These are phyloP conservation scores for Odontophorus gujanensis DNA, from an alignment of 2,113 vertebrate species.

Conservation along the genomic window DNA sequence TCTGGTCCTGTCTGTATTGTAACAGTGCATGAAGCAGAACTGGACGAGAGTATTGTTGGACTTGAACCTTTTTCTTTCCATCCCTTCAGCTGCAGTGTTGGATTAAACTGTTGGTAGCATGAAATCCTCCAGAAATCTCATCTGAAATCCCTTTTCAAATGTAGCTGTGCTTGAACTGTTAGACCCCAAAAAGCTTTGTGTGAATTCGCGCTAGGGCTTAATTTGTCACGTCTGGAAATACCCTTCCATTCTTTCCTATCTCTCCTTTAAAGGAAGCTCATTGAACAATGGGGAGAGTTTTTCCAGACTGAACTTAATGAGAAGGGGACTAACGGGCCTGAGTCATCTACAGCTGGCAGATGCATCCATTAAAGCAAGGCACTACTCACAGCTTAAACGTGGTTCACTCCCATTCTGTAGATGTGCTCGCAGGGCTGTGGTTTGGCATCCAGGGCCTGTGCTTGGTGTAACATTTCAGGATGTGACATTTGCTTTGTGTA, in stretches of 20 bases:
- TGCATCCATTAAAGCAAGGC: neutral
- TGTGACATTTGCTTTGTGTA: neutral
- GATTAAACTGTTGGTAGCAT: neutral
- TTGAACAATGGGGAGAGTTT: neutral
- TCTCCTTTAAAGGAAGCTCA: slow-evolving; percentile 28
- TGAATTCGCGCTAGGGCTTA: neutral
- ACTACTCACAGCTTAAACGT: slow-evolving; percentile 29
- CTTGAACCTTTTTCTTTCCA: neutral
- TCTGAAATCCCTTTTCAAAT: neutral
- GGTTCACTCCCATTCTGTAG: slow-evolving; percentile 9
- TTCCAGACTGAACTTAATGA: neutral
- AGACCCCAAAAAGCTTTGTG: neutral
- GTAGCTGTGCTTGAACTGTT: neutral
- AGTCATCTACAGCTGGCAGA: slow-evolving; percentile 36
- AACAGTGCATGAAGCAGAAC: neutral
- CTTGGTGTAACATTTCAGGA: neutral
- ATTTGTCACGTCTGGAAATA: neutral
- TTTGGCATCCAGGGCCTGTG: neutral
- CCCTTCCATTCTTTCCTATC: neutral
- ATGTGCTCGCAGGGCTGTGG: slow-evolving; percentile 11
- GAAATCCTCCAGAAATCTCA: neutral
- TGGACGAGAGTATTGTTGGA: neutral
- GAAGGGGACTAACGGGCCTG: slow-evolving; percentile 20
- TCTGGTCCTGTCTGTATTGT: neutral
- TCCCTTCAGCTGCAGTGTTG: neutral